Percentiles rank a stretch among this genome's conserved stretches.
Evolutionary conservation across 2,797 vertebrate genomes (phyloP).

Genomic region (Malacoraja senta): DNA sequence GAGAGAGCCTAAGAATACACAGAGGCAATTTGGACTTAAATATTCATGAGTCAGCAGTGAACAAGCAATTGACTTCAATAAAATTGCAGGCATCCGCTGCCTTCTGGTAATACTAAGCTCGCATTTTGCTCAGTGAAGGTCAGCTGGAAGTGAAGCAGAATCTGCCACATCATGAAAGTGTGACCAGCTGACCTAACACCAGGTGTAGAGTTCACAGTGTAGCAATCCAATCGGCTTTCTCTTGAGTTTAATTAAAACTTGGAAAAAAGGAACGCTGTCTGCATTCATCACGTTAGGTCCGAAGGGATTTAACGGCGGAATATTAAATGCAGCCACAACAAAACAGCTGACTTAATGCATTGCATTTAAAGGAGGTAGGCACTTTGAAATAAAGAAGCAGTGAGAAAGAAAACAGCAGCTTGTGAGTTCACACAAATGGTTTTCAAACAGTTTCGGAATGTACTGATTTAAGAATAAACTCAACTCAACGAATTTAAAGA

Average conservation of each 20-base stretch:
- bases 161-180: background rate
- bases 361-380: background rate
- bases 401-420: background rate
- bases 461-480: no score
- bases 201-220: background rate
- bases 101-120: background rate
- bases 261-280: background rate
- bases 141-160: background rate
- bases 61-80: background rate
- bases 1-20: background rate
- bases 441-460: background rate
- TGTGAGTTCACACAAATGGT: background rate
- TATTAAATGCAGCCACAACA: background rate
- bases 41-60: conserved; percentile 6
- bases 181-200: background rate
- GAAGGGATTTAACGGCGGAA: background rate
- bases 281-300: background rate
- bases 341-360: background rate
- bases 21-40: background rate
- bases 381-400: background rate
- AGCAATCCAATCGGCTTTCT: background rate
- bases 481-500: no score
- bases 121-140: background rate
- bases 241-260: background rate
- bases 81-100: background rate